Evolutionary conservation across 2,113 vertebrate species (phyloP).

Genomic region (Numida meleagris): DNA sequence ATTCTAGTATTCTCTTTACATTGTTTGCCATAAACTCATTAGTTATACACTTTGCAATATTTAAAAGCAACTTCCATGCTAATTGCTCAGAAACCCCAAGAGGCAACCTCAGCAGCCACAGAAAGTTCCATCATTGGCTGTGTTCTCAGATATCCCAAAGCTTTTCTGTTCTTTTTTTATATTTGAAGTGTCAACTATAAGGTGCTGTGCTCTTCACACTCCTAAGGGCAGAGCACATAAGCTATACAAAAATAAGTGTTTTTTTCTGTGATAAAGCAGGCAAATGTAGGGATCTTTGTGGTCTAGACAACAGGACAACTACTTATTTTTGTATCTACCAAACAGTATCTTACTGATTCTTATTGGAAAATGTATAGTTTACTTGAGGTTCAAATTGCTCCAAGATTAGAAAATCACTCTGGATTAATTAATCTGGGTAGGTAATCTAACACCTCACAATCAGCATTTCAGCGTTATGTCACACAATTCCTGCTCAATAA

Average conservation of each 20-base stretch:
- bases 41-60: neutral
- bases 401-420: too few species aligned
- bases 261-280: neutral
- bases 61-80: neutral
- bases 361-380: neutral
- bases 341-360: neutral
- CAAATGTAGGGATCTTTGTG: neutral
- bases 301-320: too few species aligned
- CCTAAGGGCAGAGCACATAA: neutral
- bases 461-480: neutral
- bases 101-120: accelerated
- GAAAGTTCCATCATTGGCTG: neutral
- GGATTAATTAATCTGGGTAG: too few species aligned
- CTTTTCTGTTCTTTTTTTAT: neutral
- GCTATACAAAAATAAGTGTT: accelerated
- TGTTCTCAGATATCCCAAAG: neutral
- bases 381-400: neutral
- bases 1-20: neutral
- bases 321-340: neutral
- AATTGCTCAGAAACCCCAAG: neutral
- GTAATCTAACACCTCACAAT: neutral
- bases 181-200: accelerated
- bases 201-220: neutral
- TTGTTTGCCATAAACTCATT: neutral
- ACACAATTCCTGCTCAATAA: neutral